Evolutionary conservation across 1,140 invertebrate genomes (phyloP), one percentile per base, ranked within the genome.

Genomic region (Drosophila pseudoananassae): DNA sequence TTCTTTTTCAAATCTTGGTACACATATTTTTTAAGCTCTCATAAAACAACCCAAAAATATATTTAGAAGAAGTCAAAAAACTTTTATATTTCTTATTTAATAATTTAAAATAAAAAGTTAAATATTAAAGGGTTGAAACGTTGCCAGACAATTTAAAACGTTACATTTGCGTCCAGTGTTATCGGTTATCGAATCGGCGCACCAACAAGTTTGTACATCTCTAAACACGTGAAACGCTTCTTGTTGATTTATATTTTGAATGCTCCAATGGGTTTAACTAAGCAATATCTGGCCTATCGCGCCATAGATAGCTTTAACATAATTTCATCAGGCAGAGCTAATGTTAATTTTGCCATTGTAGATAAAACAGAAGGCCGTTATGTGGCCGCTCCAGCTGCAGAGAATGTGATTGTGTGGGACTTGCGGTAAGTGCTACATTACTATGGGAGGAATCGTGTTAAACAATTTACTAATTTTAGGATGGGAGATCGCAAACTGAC

Each of bases 351-450:
- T 94, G 95, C 95, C n/a, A 94, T 93, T 12, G 92, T 96, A 56
- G 94, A 97, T 85, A 94, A 94, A 46, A 94, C 95, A 53, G 95
- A 95, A 90, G 96, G 96, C 20, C 94, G 97, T 92, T 98, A 95
- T 93, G 94, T 97, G 52, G 98, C 97, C 40, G 95, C 96, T 38
- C 97, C 96, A 33, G 97, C 97, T 20, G 97, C 97, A 91, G 98
- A 99, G 94, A 95, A 98, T 94, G 95, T 99, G 53, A 94, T 96
- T 80, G 94, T 99, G 69, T 99, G 98, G 98, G 98, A 99, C 93
- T 93, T 98, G 75, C 93, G 89, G 91, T 92, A 45, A 52, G 60
- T 60, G 47, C 2, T 15, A 6, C 3, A 15, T 10, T 27, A 8
- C 12, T 10, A 3, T 7, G 17, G 17, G 4, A 46, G 8, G 17